Conservation (phyloP, 37 sponge, comb jelly and placozoan species). For the Agelas oroides region DNA sequence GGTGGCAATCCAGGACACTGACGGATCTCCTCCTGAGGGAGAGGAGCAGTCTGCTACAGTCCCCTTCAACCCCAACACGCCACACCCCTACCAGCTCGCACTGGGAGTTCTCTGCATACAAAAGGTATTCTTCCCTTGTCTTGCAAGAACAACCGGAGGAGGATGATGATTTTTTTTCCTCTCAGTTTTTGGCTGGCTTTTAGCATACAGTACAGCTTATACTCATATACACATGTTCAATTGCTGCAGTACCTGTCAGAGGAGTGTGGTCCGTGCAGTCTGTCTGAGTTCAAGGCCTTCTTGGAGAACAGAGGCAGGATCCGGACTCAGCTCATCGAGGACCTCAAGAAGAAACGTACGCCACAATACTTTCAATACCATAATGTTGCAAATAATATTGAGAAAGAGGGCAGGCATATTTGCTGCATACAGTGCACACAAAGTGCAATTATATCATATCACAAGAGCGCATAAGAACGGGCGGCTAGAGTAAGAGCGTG, state of each 20-base stretch:
- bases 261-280: conserved; percentile 17
- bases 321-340: conserved; percentile 51
- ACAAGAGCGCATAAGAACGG: too few species aligned
- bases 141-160: too few species aligned
- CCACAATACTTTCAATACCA: background rate
- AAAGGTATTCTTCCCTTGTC: too few species aligned
- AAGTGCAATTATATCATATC: too few species aligned
- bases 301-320: conserved; percentile 54
- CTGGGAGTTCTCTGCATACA: conserved; percentile 70
- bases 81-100: conserved; percentile 76
- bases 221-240: background rate
- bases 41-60: background rate
- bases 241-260: conserved; percentile 55
- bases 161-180: background rate
- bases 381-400: too few species aligned
- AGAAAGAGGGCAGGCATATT: too few species aligned
- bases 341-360: conserved; percentile 65
- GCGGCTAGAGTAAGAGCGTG: too few species aligned
- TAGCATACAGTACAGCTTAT: background rate
- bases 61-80: background rate
- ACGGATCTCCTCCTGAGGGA: background rate
- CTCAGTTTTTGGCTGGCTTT: too few species aligned
- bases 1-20: background rate
- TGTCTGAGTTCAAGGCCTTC: conserved; percentile 43
- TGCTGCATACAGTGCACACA: too few species aligned